Conservation (phyloP, 2,797 vertebrate genomes). For the Anguilla anguilla region DNA sequence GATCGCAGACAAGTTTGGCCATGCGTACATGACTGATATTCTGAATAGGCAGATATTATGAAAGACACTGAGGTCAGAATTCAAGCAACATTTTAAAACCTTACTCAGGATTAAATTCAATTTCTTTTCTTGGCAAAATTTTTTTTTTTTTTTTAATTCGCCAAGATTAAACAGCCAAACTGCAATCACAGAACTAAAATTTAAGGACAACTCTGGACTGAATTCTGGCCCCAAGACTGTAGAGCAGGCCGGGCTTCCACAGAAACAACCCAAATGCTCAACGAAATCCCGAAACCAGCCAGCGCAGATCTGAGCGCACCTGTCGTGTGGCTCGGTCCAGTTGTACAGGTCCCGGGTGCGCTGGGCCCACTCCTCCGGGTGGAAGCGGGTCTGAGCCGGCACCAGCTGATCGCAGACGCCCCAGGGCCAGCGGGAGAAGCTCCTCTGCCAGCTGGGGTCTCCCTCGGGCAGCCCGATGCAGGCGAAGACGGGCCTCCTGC, state of each 20-base stretch:
- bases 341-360: conserved; percentile 86
- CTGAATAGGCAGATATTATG: not conserved
- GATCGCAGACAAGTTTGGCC: no score
- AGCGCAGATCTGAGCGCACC: conserved; percentile 51
- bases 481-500: conserved; percentile 84
- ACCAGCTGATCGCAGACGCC: conserved; percentile 91
- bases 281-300: not conserved
- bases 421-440: conserved; percentile 87
- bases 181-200: not conserved
- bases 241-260: not conserved
- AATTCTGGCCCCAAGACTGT: not conserved
- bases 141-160: no score
- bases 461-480: conserved; percentile 93
- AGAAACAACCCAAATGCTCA: not conserved
- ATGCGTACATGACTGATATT: no score
- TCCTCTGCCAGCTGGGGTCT: conserved; percentile 86
- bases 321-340: conserved; percentile 84
- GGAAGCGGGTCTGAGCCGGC: conserved; percentile 72
- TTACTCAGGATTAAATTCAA: no score
- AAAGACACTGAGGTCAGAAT: no score
- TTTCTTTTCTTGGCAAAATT: no score
- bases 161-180: not conserved
- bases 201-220: not conserved
- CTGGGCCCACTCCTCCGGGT: conserved; percentile 81
- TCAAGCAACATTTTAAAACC: no score